A percentile compares a stretch with the other conserved stretches of the same genome.
Conservation (phyloP, 2,888 invertebrate species). For the Priocnemis perturbator region DNA sequence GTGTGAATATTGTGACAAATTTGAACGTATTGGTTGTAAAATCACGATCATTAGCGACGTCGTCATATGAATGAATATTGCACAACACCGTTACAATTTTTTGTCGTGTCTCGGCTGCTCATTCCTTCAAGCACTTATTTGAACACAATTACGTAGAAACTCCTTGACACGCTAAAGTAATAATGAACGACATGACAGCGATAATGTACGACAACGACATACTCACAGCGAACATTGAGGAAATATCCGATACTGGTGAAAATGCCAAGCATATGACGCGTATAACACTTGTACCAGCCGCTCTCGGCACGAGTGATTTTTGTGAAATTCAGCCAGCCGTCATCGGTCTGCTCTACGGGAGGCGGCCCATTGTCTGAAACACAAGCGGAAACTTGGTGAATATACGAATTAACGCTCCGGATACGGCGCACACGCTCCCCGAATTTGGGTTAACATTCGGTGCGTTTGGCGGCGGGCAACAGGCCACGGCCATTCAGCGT, state of each 20-base stretch:
- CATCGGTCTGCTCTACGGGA: constrained; percentile 82
- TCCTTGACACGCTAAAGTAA: too few relatives aligned
- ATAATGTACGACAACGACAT: constrained; percentile 44
- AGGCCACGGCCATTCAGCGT: constrained; percentile 17
- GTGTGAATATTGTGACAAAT: too few relatives aligned
- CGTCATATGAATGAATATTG: too few relatives aligned
- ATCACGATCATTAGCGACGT: too few relatives aligned
- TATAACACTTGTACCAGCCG: constrained; percentile 95
- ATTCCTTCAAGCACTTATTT: too few relatives aligned
- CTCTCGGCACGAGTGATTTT: constrained; percentile 87
- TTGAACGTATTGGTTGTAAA: too few relatives aligned
- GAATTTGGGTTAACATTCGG: constrained; percentile 38
- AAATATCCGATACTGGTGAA: constrained; percentile 95
- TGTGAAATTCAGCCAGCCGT: constrained; percentile 91
- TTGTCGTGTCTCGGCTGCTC: too few relatives aligned
- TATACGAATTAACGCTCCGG: constrained; percentile 49
- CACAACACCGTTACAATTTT: too few relatives aligned
- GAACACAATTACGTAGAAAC: too few relatives aligned
- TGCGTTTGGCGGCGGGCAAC: constrained; percentile 25
- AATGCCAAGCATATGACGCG: constrained; percentile 87
- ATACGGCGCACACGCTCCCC: constrained; percentile 38
- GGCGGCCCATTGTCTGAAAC: constrained; percentile 72
- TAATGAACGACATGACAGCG: too few relatives aligned
- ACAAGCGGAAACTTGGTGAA: constrained; percentile 46
- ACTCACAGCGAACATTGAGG: constrained; percentile 92